These are phyloP conservation scores for Rhagologus leucostigma DNA, from an alignment of 2,113 vertebrate species.

Conservation along the genomic window DNA sequence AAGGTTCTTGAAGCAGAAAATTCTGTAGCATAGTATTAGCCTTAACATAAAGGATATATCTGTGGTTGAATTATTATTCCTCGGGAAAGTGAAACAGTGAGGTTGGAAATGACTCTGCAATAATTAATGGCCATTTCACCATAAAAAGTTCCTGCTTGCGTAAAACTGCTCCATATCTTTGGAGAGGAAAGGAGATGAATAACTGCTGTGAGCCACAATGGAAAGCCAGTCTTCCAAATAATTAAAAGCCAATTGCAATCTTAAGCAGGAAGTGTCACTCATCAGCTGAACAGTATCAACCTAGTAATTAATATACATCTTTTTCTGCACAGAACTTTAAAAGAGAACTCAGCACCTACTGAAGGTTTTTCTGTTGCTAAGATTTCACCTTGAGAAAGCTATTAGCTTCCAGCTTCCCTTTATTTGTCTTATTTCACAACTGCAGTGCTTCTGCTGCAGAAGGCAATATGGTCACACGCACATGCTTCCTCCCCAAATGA, in stretches of 20 bases:
- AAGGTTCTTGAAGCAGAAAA: not conserved
- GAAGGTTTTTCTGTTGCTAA: not conserved
- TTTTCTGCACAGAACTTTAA: not conserved
- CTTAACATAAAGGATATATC: not conserved
- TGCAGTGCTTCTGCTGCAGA: not conserved
- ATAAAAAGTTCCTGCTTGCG: conserved; percentile 14
- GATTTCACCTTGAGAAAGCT: not conserved
- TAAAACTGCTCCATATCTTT: not conserved
- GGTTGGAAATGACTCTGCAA: not conserved
- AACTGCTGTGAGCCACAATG: conserved; percentile 9
- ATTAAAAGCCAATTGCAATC: conserved; percentile 25
- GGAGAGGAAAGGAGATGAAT: not conserved
- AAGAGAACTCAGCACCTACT: not conserved
- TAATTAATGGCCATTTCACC: conserved; percentile 33
- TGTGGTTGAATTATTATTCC: not conserved
- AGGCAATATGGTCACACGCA: not conserved
- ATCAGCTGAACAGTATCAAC: not conserved
- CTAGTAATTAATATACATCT: not conserved
- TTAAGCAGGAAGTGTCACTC: conserved; percentile 36
- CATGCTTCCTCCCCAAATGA: not conserved
- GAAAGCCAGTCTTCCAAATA: conserved; percentile 30
- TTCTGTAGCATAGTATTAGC: not conserved
- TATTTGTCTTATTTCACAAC: not conserved
- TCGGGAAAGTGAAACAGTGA: conserved; percentile 1
- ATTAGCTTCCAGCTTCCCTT: not conserved